These are phyloP conservation scores for Protobothrops flavoviridis DNA, from an alignment of 2,113 vertebrate genomes.

Conservation along the genomic window DNA sequence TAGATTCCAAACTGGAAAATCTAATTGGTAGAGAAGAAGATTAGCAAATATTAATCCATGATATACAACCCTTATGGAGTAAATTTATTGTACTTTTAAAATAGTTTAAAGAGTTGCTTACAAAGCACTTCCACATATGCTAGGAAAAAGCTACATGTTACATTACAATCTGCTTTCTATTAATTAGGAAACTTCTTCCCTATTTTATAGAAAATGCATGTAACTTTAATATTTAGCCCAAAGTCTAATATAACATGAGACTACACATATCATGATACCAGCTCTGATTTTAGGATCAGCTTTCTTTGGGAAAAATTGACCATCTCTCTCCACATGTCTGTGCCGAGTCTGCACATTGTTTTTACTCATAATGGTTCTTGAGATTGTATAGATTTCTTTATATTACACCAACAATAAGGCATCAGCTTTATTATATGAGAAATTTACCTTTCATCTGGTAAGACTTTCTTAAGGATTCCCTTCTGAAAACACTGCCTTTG, in stretches of 20 bases:
- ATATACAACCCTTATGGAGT: slow-evolving; percentile 39
- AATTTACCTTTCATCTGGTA: neutral
- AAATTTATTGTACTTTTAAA: slow-evolving; percentile 43
- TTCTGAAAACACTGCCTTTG: neutral
- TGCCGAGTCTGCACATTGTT: slow-evolving; percentile 16
- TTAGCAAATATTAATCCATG: slow-evolving; percentile 65
- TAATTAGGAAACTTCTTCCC: slow-evolving; percentile 37
- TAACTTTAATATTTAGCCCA: slow-evolving; percentile 29
- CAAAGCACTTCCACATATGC: slow-evolving; percentile 22
- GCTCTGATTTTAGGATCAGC: slow-evolving; percentile 33
- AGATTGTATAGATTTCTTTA: slow-evolving; percentile 31
- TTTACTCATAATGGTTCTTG: slow-evolving; percentile 18
- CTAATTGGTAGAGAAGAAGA: slow-evolving; percentile 59
- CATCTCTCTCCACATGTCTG: slow-evolving; percentile 18
- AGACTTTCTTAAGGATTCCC: neutral
- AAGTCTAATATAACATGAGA: slow-evolving; percentile 1
- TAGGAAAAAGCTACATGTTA: slow-evolving; percentile 32
- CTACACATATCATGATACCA: slow-evolving; percentile 29
- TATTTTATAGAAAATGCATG: slow-evolving; percentile 15
- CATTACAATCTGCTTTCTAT: slow-evolving; percentile 11
- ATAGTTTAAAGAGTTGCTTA: slow-evolving; percentile 30
- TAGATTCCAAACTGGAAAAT: slow-evolving; percentile 47
- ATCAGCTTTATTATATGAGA: slow-evolving; percentile 15
- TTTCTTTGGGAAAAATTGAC: slow-evolving; percentile 35
- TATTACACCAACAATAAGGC: neutral